Evolutionary conservation across 2,888 invertebrate genomes (phyloP).

Genomic region (Pyrochroa serraticornis): DNA sequence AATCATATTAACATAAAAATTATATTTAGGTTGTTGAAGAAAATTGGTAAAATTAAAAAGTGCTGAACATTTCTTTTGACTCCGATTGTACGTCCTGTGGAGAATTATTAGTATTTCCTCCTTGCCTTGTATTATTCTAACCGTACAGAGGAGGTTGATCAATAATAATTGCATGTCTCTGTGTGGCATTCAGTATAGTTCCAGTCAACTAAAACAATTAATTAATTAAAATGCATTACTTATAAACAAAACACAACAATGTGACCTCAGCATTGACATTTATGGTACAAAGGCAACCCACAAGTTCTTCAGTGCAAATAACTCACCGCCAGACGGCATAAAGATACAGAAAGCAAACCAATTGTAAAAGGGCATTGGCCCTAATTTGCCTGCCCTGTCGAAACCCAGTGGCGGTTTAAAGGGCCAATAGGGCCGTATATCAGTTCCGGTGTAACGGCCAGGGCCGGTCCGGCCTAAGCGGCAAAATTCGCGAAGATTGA

Average conservation of each 20-base stretch:
- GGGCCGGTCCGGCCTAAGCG: no score
- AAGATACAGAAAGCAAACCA: conserved; percentile 19
- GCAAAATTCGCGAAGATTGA: background rate
- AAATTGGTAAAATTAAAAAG: no score
- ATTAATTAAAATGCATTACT: conserved; percentile 1
- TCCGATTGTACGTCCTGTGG: no score
- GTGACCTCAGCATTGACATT: conserved; percentile 50
- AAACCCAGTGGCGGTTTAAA: background rate
- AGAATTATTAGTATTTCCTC: no score
- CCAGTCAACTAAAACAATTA: background rate
- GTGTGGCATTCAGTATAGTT: background rate
- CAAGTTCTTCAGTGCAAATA: no score
- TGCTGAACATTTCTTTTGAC: no score
- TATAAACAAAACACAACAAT: conserved; percentile 20
- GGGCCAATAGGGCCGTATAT: background rate
- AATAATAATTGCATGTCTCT: background rate
- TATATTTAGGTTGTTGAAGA: no score
- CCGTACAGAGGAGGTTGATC: no score
- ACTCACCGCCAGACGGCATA: conserved; percentile 12
- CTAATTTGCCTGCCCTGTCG: background rate
- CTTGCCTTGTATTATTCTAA: no score
- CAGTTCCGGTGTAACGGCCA: background rate
- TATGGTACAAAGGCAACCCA: conserved; percentile 32
- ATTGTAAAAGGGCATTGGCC: background rate
- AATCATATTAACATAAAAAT: no score